These are phyloP conservation scores for Cyclura pinguis DNA, from an alignment of 2,797 vertebrate species.

Conservation along the genomic window DNA sequence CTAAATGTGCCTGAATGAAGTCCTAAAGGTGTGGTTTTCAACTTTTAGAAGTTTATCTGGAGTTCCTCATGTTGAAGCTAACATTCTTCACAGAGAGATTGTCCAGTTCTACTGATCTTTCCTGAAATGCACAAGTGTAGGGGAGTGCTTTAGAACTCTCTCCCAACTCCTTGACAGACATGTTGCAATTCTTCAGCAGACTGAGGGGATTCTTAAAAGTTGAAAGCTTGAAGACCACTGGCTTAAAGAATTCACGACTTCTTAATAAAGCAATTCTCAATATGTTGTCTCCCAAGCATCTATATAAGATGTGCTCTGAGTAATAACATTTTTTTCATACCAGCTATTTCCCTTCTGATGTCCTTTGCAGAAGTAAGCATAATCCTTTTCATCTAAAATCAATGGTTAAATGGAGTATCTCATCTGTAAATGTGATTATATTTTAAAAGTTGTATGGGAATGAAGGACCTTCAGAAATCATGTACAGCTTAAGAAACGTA, in stretches of 20 bases:
- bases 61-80: not conserved
- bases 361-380: conserved; percentile 75
- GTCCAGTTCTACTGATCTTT: not conserved
- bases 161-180: not conserved
- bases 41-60: not conserved
- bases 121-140: not conserved
- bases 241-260: not conserved
- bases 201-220: not conserved
- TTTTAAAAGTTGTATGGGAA: conserved; percentile 75
- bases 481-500: not conserved
- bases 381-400: conserved; percentile 79
- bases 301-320: conserved; percentile 65
- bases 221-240: not conserved
- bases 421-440: conserved; percentile 77
- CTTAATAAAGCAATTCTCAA: not conserved
- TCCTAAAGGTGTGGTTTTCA: not conserved
- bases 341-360: conserved; percentile 70
- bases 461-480: conserved; percentile 50
- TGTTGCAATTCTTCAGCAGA: not conserved
- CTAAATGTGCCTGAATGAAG: not conserved
- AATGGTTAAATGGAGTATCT: conserved; percentile 77
- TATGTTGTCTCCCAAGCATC: conserved; percentile 63
- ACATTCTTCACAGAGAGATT: not conserved
- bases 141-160: not conserved
- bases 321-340: conserved; percentile 55